Evolutionary conservation across 2,888 invertebrate genomes (phyloP).

Genomic region (Hipparchia semele): DNA sequence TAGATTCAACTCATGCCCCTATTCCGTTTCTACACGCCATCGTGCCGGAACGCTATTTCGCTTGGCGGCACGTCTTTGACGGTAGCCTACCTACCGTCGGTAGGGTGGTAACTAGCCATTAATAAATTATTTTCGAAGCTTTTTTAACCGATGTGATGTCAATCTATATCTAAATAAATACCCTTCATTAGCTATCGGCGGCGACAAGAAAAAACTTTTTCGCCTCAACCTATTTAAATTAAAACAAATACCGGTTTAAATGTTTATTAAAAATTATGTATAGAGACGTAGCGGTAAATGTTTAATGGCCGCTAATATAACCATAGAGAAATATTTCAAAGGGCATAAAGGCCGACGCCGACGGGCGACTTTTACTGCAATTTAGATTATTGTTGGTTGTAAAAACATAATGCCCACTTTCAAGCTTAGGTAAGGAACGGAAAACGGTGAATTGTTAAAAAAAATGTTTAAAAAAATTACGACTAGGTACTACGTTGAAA

Average conservation of each 20-base stretch:
- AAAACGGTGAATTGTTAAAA: too few relatives aligned
- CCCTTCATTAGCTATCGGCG: too few relatives aligned
- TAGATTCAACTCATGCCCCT: too few relatives aligned
- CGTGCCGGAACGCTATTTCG: too few relatives aligned
- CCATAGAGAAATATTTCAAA: slow-evolving; percentile 21
- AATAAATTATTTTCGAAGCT: too few relatives aligned
- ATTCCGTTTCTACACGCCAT: too few relatives aligned
- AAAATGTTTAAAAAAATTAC: not conserved
- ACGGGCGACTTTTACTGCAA: slow-evolving; percentile 1
- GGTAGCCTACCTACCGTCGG: too few relatives aligned
- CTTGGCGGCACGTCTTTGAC: too few relatives aligned
- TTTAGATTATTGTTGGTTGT: slow-evolving; percentile 23
- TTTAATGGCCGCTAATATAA: slow-evolving; percentile 23
- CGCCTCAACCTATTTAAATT: not conserved
- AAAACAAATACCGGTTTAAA: slow-evolving; percentile 7
- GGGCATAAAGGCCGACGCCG: slow-evolving; percentile 26
- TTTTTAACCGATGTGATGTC: too few relatives aligned
- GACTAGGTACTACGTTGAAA: not conserved
- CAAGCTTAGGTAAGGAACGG: not conserved
- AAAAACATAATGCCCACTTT: slow-evolving; percentile 22
- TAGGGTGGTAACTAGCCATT: too few relatives aligned
- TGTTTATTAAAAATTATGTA: not conserved
- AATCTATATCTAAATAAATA: too few relatives aligned
- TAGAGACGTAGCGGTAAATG: slow-evolving; percentile 27
- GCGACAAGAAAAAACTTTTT: not conserved